These are phyloP conservation scores for Plemyria rubiginata DNA, from an alignment of 2,888 invertebrate genomes.

Conservation along the genomic window DNA sequence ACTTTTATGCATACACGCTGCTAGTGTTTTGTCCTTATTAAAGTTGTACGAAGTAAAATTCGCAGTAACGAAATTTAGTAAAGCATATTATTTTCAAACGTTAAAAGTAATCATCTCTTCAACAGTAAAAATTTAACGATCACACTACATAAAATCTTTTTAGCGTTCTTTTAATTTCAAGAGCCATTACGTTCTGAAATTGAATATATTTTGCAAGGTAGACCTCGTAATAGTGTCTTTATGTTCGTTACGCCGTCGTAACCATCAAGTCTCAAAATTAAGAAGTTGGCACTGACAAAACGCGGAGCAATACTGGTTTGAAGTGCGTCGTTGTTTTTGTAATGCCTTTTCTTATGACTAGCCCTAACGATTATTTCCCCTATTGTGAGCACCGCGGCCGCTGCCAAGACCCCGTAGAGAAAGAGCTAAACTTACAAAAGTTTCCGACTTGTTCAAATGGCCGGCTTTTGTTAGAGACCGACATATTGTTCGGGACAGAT, in stretches of 20 bases:
- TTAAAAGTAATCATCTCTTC: slow-evolving; percentile 22
- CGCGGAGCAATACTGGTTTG: slow-evolving; percentile 71
- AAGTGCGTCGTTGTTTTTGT: slow-evolving; percentile 80
- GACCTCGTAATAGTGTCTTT: slow-evolving; percentile 30
- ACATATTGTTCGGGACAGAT: slow-evolving; percentile 85
- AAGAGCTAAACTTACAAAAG: slow-evolving; percentile 84
- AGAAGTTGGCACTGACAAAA: slow-evolving; percentile 73
- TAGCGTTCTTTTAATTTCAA: slow-evolving; percentile 24
- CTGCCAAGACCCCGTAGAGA: slow-evolving; percentile 79
- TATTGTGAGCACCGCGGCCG: slow-evolving; percentile 74
- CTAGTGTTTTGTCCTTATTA: slow-evolving; percentile 27
- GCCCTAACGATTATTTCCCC: slow-evolving; percentile 81
- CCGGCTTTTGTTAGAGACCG: slow-evolving; percentile 82
- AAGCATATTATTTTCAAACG: slow-evolving; percentile 20
- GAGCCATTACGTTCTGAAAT: slow-evolving; percentile 28
- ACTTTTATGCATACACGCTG: slow-evolving; percentile 39
- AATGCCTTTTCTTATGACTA: slow-evolving; percentile 79
- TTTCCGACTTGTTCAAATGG: slow-evolving; percentile 84
- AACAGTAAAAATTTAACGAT: slow-evolving; percentile 23
- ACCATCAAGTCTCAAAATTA: slow-evolving; percentile 55
- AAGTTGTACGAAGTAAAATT: slow-evolving; percentile 34
- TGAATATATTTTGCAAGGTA: slow-evolving; percentile 29
- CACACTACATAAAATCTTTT: slow-evolving; percentile 25
- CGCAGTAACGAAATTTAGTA: slow-evolving; percentile 29
- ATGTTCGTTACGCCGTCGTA: slow-evolving; percentile 40